Conservation (phyloP, 2,888 invertebrate genomes). For the Mactromeris polynyma region DNA sequence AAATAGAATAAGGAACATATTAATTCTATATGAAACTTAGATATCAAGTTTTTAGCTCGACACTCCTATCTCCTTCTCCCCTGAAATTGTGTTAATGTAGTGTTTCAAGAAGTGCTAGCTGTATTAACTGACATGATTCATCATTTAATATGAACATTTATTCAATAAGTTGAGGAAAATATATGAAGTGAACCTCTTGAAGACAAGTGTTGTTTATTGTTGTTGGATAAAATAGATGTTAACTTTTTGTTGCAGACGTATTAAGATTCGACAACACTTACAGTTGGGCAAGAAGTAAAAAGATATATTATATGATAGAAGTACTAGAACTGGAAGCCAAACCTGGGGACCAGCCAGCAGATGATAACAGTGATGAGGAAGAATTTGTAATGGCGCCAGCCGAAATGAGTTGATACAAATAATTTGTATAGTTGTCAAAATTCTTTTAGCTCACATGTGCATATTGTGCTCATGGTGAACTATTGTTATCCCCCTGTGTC, state of each 20-base stretch:
- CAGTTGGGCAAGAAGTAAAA: slow-evolving; percentile 93
- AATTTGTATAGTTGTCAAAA: neutral
- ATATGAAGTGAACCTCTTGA: neutral
- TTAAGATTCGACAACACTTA: slow-evolving; percentile 95
- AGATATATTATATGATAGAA: slow-evolving; percentile 92
- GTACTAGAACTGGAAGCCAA: slow-evolving; percentile 88
- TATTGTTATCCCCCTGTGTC: neutral
- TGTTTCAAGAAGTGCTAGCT: no score
- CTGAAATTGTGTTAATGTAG: no score
- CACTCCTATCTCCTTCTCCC: no score
- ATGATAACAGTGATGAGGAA: slow-evolving; percentile 39
- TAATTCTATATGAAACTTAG: no score
- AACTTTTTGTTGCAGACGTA: slow-evolving; percentile 90
- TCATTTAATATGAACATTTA: no score
- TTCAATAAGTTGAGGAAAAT: neutral
- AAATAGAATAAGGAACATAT: no score
- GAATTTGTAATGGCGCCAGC: slow-evolving; percentile 39
- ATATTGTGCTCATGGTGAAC: neutral
- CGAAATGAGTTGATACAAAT: neutral
- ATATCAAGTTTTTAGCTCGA: no score
- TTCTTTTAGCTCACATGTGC: neutral
- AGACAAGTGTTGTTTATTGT: neutral
- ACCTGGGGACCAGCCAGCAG: neutral
- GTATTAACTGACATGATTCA: no score
- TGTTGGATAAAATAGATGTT: neutral